These are phyloP conservation scores for Pseudomyrmex concolor DNA, from an alignment of 1,140 invertebrate genomes.

Conservation along the genomic window DNA sequence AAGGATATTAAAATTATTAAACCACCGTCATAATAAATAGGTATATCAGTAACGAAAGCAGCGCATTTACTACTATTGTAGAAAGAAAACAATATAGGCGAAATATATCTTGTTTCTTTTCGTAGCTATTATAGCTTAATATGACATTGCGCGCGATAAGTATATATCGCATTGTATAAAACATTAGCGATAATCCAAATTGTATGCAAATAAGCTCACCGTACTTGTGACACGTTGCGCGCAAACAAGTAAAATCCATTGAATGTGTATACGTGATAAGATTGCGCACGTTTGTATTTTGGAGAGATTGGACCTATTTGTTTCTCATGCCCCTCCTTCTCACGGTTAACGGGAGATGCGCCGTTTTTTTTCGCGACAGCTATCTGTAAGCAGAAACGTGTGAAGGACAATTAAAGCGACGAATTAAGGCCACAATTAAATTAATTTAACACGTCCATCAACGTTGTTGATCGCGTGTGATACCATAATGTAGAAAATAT, in stretches of 20 bases:
- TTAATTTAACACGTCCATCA: conserved; percentile 38
- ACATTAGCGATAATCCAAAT: conserved; percentile 63
- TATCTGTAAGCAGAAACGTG: not conserved
- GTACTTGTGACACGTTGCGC: conserved; percentile 59
- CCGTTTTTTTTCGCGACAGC: not conserved
- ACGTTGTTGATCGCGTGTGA: conserved; percentile 8
- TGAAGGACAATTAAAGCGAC: conserved; percentile 50
- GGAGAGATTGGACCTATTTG: conserved; percentile 67
- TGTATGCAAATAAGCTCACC: conserved; percentile 68
- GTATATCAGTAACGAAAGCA: not conserved
- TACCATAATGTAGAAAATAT: too few species aligned
- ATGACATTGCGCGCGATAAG: not conserved
- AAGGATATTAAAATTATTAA: not conserved
- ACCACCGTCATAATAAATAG: not conserved
- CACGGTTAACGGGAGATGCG: not conserved
- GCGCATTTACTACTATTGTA: not conserved
- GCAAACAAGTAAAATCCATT: conserved; percentile 68
- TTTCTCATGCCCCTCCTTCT: conserved; percentile 25
- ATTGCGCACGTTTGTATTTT: conserved; percentile 67
- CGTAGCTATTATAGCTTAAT: not conserved
- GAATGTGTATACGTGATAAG: conserved; percentile 69
- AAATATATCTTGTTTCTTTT: conserved; percentile 6
- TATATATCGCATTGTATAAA: conserved; percentile 57
- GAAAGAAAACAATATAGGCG: not conserved
- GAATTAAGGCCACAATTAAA: conserved; percentile 44